A percentile compares a stretch with the other conserved stretches of the same genome.
These are phyloP conservation scores for Zootoca vivipara DNA, from an alignment of 2,113 vertebrate genomes.

Conservation along the genomic window DNA sequence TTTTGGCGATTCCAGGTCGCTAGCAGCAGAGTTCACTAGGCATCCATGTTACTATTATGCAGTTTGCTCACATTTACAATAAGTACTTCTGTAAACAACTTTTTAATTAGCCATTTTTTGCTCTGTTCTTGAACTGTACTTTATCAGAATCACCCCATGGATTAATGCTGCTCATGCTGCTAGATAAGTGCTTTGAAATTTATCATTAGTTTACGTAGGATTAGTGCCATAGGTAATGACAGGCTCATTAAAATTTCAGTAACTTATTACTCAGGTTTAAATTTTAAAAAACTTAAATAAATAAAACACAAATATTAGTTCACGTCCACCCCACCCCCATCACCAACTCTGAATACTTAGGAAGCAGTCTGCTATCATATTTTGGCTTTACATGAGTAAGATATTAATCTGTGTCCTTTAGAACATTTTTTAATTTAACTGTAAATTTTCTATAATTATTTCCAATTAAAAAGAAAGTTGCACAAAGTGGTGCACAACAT, in stretches of 20 bases:
- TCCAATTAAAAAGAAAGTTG: background rate
- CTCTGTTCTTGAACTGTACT: slow-evolving; percentile 62
- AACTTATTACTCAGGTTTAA: slow-evolving; percentile 36
- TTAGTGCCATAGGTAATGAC: slow-evolving; percentile 72
- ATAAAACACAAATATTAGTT: slow-evolving; percentile 3
- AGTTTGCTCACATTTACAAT: slow-evolving; percentile 56
- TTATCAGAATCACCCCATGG: slow-evolving; percentile 66
- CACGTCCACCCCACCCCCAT: no score
- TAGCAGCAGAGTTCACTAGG: slow-evolving; percentile 50
- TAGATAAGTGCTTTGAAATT: slow-evolving; percentile 67
- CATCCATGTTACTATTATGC: slow-evolving; percentile 46
- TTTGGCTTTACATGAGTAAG: slow-evolving; percentile 48
- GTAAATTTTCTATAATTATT: background rate
- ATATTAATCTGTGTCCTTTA: slow-evolving; percentile 49
- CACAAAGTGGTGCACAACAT: background rate
- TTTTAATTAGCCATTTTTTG: slow-evolving; percentile 63
- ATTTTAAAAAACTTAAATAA: slow-evolving; percentile 48
- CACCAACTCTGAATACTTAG: background rate
- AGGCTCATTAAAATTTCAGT: slow-evolving; percentile 57
- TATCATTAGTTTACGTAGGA: slow-evolving; percentile 62
- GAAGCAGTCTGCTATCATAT: slow-evolving; percentile 46
- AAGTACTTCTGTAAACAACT: slow-evolving; percentile 60
- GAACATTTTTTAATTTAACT: background rate
- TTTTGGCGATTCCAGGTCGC: slow-evolving; percentile 42
- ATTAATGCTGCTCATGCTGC: slow-evolving; percentile 68